Percentiles rank a stretch among this genome's conserved stretches.
Conservation (phyloP, 2,113 vertebrate genomes). For the Meleagris gallopavo region DNA sequence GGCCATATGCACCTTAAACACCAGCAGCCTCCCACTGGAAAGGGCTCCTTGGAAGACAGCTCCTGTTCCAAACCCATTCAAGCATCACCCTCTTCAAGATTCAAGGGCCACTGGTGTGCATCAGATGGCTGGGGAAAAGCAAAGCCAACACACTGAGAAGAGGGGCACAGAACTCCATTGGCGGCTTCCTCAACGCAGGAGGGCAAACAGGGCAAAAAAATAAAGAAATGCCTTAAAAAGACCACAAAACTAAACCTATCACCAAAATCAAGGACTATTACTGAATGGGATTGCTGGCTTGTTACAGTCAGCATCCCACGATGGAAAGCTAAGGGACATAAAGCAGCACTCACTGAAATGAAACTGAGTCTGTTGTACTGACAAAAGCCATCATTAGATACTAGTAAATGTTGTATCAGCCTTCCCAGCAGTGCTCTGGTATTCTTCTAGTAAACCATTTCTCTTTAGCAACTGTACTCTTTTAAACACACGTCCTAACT, state of each 20-base stretch:
- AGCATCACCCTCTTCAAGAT: background rate
- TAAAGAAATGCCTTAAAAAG: background rate
- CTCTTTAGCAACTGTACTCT: slow-evolving; percentile 27
- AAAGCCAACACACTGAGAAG: fast-evolving
- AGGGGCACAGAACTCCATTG: background rate
- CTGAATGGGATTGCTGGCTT: background rate
- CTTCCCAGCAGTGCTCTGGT: slow-evolving; percentile 37
- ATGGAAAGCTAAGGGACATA: background rate
- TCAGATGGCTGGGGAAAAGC: fast-evolving
- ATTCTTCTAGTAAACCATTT: slow-evolving; percentile 46
- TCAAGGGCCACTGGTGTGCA: background rate
- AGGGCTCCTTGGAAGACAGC: background rate
- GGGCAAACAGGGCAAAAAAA: background rate
- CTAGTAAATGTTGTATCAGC: slow-evolving; percentile 4
- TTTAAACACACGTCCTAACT: slow-evolving; percentile 61
- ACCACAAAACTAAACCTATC: fast-evolving
- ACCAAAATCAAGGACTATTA: background rate
- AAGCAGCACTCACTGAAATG: background rate
- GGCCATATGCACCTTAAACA: background rate
- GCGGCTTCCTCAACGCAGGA: background rate
- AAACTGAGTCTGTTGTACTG: background rate
- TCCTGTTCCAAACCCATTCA: background rate
- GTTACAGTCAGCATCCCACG: background rate
- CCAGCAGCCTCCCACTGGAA: background rate
- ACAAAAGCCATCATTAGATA: background rate